These are phyloP conservation scores for Pluvianellus socialis DNA, from an alignment of 2,113 vertebrate species.

Conservation along the genomic window DNA sequence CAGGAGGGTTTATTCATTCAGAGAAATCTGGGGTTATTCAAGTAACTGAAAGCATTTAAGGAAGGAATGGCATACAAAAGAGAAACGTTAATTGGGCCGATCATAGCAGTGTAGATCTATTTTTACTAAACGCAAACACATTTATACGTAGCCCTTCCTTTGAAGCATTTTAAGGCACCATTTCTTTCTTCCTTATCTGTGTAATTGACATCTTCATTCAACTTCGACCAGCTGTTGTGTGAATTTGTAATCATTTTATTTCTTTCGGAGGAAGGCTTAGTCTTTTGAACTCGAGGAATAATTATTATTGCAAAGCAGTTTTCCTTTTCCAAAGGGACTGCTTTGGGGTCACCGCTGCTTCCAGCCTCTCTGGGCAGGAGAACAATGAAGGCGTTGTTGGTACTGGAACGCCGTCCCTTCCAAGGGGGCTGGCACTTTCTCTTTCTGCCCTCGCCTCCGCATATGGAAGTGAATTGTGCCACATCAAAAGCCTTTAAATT, in stretches of 20 bases:
- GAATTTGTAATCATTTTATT: conserved; percentile 52
- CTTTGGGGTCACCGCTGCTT: conserved; percentile 45
- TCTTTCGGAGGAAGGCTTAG: conserved; percentile 33
- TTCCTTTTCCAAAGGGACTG: conserved; percentile 50
- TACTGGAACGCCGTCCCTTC: not conserved
- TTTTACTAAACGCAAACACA: conserved; percentile 36
- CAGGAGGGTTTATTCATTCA: not conserved
- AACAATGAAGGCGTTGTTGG: conserved; percentile 61
- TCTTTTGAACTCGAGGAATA: conserved; percentile 70
- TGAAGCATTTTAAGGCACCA: conserved; percentile 21
- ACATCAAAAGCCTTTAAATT: conserved; percentile 49
- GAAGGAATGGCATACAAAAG: not conserved
- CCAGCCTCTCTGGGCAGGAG: conserved; percentile 20
- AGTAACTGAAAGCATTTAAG: conserved; percentile 22
- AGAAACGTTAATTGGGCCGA: conserved; percentile 22
- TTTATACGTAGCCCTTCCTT: not conserved
- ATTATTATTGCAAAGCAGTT: conserved; percentile 67
- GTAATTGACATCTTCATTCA: conserved; percentile 61
- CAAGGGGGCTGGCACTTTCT: not conserved
- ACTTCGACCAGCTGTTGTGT: conserved; percentile 41
- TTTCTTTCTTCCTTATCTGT: conserved; percentile 56
- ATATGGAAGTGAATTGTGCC: not conserved
- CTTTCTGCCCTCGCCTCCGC: fast-evolving
- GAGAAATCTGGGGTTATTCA: conserved; percentile 6
- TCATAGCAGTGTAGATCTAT: conserved; percentile 17